Evolutionary conservation across 2,888 invertebrate species (phyloP), one percentile per base, ranked within the genome.

Genomic region (Philereme transversata): DNA sequence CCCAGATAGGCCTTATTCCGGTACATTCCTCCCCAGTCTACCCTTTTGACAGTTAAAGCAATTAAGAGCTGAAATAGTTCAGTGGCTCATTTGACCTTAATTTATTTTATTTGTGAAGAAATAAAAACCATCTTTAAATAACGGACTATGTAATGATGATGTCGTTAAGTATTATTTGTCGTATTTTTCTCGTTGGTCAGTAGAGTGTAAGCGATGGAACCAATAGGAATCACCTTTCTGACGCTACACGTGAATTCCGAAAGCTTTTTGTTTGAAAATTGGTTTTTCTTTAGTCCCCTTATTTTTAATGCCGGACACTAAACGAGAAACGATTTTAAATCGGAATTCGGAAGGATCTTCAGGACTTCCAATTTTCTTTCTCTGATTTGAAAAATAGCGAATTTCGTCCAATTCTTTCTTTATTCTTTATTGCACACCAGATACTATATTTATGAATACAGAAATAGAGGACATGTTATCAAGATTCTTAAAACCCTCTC

Each of bases 241-340:
- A 51, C 50, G 36, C 58, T 57, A 47, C 58, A 57, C 49, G 36
- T 50, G 52, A 36, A 47, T 57, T 63, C 58, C 48, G 22, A 51
- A 54, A 44, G 62, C 51, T 62, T 67, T 63, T 65, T 60, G 51
- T 60, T 64, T 49, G 38, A 57, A 61, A 65, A 64, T 63, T 64
- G 62, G 52, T 59, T 67, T 64, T 65, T 51, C 59, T 56, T 58
- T 43, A 43, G 54, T 47, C 55, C 49, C 51, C 57, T 65, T 61
- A 61, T 65, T 67, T 64, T 60, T 54, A 67, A 62, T 59, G 51
- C 40, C 36, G 53, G 50, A 51, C 57, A 61, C 62, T 65, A 62
- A 50, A 57, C 57, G 59, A 40, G 57, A 45, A 44, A 33, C 58
- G 35, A 58, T 64, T 62, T 67, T 60, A 65, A 62, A 65, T 50